Evolutionary conservation across 2,888 invertebrate genomes (phyloP).

Genomic region (Parapristionchus giblindavisi): DNA sequence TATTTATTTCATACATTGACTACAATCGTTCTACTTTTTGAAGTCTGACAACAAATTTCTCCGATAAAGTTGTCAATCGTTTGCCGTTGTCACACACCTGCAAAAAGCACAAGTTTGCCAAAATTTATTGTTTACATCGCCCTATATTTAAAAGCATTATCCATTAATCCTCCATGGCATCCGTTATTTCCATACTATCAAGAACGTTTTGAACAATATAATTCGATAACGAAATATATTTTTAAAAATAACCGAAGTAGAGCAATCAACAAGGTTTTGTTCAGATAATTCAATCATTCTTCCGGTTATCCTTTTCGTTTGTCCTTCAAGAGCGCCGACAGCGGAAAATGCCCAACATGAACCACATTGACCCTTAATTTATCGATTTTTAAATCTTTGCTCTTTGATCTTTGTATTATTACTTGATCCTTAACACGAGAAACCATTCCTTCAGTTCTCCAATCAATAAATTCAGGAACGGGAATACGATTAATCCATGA

Average conservation of each 20-base stretch:
- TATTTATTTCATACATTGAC: too few relatives aligned
- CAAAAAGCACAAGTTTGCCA: too few relatives aligned
- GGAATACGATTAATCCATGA: background rate
- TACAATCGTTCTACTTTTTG: too few relatives aligned
- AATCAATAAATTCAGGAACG: background rate
- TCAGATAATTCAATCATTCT: conserved; percentile 64
- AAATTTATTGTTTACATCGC: too few relatives aligned
- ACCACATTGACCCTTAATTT: conserved; percentile 16
- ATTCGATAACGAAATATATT: conserved; percentile 34
- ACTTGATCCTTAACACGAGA: background rate
- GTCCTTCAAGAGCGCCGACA: conserved; percentile 30
- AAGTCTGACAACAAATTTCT: too few relatives aligned
- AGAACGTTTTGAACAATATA: conserved; percentile 57
- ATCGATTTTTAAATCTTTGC: background rate
- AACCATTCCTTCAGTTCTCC: background rate
- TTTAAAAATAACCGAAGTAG: conserved; percentile 38
- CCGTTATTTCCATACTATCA: conserved; percentile 50
- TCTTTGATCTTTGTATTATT: background rate
- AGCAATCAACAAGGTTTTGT: conserved; percentile 72
- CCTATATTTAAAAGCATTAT: conserved; percentile 70
- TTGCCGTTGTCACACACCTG: too few relatives aligned
- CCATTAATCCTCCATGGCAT: conserved; percentile 70
- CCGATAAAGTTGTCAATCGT: too few relatives aligned
- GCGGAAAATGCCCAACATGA: conserved; percentile 36
- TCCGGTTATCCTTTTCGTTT: background rate